Percentiles rank a stretch among this genome's conserved stretches.
These are phyloP conservation scores for Hartigia nigra DNA, from an alignment of 2,888 invertebrate species.

Conservation along the genomic window DNA sequence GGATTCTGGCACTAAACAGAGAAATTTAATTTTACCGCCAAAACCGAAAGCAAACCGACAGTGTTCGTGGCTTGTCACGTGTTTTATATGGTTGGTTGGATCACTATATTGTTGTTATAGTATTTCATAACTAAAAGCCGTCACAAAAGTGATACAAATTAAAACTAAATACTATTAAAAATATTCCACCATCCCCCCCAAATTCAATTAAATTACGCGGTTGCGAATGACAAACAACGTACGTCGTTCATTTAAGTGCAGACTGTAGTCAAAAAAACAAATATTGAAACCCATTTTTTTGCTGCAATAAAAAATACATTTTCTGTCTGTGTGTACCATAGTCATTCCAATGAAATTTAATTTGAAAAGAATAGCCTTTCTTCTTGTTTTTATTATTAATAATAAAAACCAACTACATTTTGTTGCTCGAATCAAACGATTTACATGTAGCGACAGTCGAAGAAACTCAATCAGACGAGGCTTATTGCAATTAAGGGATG, in stretches of 20 bases:
- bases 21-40: not conserved
- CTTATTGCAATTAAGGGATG: not conserved
- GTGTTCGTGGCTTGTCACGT: not conserved
- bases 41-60: not conserved
- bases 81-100: not conserved
- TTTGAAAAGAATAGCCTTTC: too few relatives aligned
- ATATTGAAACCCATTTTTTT: not conserved
- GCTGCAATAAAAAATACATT: too few relatives aligned
- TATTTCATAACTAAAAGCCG: not conserved
- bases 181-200: not conserved
- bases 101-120: not conserved
- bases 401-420: not conserved
- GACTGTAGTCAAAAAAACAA: not conserved
- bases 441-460: not conserved
- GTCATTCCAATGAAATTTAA: too few relatives aligned
- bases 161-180: not conserved
- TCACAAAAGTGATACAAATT: not conserved
- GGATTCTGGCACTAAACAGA: not conserved
- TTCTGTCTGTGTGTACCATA: too few relatives aligned
- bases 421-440: not conserved
- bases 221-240: not conserved
- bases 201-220: not conserved
- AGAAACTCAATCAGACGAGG: not conserved
- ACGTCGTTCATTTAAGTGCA: not conserved
- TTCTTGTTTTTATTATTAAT: too few relatives aligned